phyloP scores from a whole-genome alignment of 2,888 invertebrate species.

The Rhagonycha fulva region DNA sequence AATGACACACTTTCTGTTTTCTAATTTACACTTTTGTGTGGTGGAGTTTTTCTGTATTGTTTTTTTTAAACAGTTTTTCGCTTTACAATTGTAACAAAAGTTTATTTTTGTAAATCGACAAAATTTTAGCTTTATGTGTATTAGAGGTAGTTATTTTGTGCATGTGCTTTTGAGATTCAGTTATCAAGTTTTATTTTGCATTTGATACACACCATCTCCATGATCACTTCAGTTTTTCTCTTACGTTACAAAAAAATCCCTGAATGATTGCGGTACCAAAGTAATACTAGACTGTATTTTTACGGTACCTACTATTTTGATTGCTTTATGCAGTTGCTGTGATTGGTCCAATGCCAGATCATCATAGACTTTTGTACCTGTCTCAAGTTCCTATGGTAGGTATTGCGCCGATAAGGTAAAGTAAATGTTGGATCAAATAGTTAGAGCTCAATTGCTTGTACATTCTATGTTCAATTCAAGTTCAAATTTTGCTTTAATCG shows the following conservation, averaged over 20 bases:
- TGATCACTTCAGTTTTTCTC: not conserved
- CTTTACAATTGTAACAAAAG: conserved; percentile 20
- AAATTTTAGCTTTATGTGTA: not conserved
- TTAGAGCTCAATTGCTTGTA: not conserved
- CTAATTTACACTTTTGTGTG: conserved; percentile 38
- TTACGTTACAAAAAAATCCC: conserved; percentile 16
- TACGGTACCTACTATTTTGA: conserved; percentile 36
- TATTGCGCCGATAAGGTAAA: conserved; percentile 50
- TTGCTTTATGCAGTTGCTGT: conserved; percentile 55
- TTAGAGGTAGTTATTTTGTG: not conserved
- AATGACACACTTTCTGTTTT: conserved; percentile 52
- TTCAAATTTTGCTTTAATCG: not conserved
- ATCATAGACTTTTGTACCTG: conserved; percentile 62
- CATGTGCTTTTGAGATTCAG: not conserved
- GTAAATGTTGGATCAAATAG: conserved; percentile 17
- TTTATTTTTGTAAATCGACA: not conserved
- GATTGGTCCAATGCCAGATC: conserved; percentile 62
- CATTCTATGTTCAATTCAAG: not conserved
- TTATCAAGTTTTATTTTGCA: not conserved
- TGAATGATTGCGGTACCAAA: conserved; percentile 29
- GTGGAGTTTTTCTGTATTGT: conserved; percentile 34
- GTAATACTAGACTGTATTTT: conserved; percentile 29
- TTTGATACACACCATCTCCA: not conserved
- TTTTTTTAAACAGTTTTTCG: not conserved
- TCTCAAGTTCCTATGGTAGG: conserved; percentile 62